phyloP scores from a whole-genome alignment of 2,797 vertebrate species.

The Coregonus suidteri region DNA sequence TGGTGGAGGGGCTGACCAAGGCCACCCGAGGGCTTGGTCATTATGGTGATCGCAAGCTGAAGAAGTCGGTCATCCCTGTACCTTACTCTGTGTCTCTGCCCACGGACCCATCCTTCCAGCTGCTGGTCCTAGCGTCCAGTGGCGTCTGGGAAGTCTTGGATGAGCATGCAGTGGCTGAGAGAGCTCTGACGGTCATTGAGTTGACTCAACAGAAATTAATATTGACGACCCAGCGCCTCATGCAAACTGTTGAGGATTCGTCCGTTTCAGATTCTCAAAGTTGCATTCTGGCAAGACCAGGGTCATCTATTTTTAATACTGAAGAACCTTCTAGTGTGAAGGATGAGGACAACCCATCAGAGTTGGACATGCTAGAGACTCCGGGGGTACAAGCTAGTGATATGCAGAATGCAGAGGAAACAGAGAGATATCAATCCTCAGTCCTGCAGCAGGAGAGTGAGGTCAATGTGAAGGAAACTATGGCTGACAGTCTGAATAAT shows the following conservation, averaged over 20 bases:
- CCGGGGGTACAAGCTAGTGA: slow-evolving; percentile 8
- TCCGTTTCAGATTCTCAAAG: not conserved
- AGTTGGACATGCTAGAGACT: not conserved
- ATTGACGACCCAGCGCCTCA: slow-evolving; percentile 18
- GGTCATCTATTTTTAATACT: not conserved
- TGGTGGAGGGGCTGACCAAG: slow-evolving; percentile 58
- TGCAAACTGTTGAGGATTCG: slow-evolving; percentile 24
- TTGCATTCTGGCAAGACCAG: not conserved
- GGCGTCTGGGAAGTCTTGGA: slow-evolving; percentile 70
- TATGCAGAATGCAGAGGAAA: not conserved
- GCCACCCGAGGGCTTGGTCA: slow-evolving; percentile 65
- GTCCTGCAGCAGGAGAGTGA: not conserved
- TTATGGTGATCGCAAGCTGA: slow-evolving; percentile 62
- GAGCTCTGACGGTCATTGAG: slow-evolving; percentile 45
- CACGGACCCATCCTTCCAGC: slow-evolving; percentile 58
- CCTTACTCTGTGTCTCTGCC: slow-evolving; percentile 60
- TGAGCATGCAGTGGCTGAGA: slow-evolving; percentile 56
- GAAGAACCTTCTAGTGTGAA: not conserved
- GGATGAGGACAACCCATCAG: not conserved
- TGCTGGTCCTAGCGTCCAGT: slow-evolving; percentile 69
- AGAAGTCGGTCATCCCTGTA: slow-evolving; percentile 62
- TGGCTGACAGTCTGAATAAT: not conserved
- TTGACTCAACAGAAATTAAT: slow-evolving; percentile 24
- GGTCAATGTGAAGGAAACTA: not conserved
- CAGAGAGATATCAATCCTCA: not conserved